Evolutionary conservation across 2,888 invertebrate genomes (phyloP), one percentile per base, ranked within the genome.

Genomic region (Empis stercorea): DNA sequence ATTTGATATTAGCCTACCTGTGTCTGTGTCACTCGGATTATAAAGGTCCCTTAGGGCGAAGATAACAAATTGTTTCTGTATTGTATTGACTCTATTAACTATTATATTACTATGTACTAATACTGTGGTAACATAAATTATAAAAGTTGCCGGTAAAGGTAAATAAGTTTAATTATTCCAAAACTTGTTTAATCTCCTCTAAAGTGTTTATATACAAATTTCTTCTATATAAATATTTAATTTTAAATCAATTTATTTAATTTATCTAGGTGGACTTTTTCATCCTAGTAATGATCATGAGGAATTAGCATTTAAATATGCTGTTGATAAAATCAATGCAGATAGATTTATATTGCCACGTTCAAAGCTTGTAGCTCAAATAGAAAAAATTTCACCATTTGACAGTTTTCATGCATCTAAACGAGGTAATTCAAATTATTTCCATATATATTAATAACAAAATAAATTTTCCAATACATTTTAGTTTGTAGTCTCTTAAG

Each of bases 361-460:
- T 61, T 88, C 91, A 14, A 83, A 87, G 61, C 74, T 95, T 46
- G 80, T 85, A 51, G 88, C 87, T 30, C 88, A 91, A 74, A 86
- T 93, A 50, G 91, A 92, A 70, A 81, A 84, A 58, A 85, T 93
- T 62, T 85, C 86, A 43, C 85, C 88, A 1, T 87, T 88, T 61
- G 94, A 94, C 68, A 93, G 92, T 67, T 94, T 94, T 64, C 88
- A 88, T 65, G 91, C 93, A 44, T 89, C 92, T 15, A 92, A 92
- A 73, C 78, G 89, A 79, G 92, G 93, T 93, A 39, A 39, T 39
- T 39, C 11, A 39, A 16, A 6, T 16, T 15, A 1, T 7, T 15
- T 10, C 6, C 38, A 15, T 10, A 39, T 16, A n/a, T n/a, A n/a
- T n/a, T n/a, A n/a, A n/a, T n/a, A n/a, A n/a, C n/a, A n/a, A n/a